Base-by-base conservation (phyloP, 2,888 invertebrate species). In the Meteorus colon region DNA sequence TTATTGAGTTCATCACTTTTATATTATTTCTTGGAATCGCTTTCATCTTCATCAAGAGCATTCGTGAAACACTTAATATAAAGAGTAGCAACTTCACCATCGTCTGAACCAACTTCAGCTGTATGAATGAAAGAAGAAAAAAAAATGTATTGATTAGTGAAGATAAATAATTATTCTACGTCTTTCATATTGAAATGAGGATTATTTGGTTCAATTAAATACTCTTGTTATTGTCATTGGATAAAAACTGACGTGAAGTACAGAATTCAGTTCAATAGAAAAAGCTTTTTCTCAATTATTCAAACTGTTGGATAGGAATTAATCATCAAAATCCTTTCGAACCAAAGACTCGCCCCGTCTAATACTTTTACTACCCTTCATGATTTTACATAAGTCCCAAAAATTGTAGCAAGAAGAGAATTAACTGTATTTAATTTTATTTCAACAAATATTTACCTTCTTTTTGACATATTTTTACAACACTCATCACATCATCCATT, bases 51-150 rank as follows among this genome's bases (percentile, higher is more conserved):
- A 6, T 76, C 51, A 3, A 37, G 16, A 1, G 69, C 66, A 0
- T 27, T 59, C 10, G 37, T 27, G 5, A 74, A 8, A 37, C 80
- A 80, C 31, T 63, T 75, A 10, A 4, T 31, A 31, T 77, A 79
- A 27, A 45, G 69, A 34, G 73, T 77, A 2, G 77, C 75, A 2
- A 77, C 77, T 45, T 78, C 75, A 67, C 80, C 79, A 1, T 74
- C 68, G 59, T 79, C 59, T 6, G 77, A 73, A 19, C 70, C 63
- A 2, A 31, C 63, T 74, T 79, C 80, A 66, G 80, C 80, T 80
- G 62, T n/a, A 70, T 37, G 19, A 24, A 31, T 51, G 73, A 65
- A 69, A 34, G 19, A 24, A 24, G 24, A 4, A 34, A 8, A 34
- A 4, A 16, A 72, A 14, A 24, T n/a, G 37, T 24, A 65, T 37